Conservation (phyloP, 2,113 vertebrate genomes). For the Rhabdomys dilectus region DNA sequence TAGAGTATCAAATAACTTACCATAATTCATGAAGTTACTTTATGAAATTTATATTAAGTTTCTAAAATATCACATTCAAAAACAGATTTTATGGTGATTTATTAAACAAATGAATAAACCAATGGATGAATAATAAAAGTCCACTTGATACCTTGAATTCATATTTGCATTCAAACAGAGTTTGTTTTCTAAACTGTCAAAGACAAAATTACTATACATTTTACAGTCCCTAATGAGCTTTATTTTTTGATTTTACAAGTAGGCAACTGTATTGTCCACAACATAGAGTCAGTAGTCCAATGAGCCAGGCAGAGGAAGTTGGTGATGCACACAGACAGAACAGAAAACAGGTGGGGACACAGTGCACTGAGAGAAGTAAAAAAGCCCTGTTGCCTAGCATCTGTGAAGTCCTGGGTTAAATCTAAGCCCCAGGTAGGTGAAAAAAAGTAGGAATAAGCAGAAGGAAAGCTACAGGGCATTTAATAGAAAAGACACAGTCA, state of each 20-base stretch:
- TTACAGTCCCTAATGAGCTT: background rate
- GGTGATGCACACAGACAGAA: background rate
- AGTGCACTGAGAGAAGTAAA: background rate
- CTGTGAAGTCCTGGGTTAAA: background rate
- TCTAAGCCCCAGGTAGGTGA: background rate
- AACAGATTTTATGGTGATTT: background rate
- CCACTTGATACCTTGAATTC: slow-evolving; percentile 7
- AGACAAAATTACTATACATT: background rate
- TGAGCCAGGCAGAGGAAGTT: background rate
- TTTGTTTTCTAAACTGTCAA: background rate
- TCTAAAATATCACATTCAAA: slow-evolving; percentile 3
- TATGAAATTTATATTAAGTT: background rate
- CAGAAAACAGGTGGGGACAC: background rate
- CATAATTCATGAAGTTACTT: background rate
- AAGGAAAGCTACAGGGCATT: background rate
- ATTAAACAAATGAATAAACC: slow-evolving; percentile 2
- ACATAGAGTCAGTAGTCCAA: background rate
- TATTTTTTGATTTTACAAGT: background rate
- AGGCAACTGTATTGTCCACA: background rate
- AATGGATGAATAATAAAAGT: background rate
- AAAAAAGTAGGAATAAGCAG: background rate
- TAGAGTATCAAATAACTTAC: background rate
- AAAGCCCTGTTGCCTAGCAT: background rate
- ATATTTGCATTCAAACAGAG: slow-evolving; percentile 11
- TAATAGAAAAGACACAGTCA: background rate